These are phyloP conservation scores for Silurus meridionalis DNA, from an alignment of 2,113 vertebrate genomes.

Conservation along the genomic window DNA sequence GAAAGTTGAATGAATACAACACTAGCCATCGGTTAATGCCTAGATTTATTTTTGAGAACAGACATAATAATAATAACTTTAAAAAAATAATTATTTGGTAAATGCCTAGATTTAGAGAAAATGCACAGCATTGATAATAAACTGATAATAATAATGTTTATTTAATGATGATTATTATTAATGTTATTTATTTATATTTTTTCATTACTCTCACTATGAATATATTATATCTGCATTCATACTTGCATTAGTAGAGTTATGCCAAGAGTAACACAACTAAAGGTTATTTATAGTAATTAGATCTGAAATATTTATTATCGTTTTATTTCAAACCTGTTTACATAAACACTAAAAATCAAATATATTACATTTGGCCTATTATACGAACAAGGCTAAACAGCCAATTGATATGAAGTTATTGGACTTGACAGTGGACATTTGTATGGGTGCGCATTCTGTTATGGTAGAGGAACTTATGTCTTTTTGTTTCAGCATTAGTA, in stretches of 20 bases:
- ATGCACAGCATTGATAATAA: no score
- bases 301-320: background rate
- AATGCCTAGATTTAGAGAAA: no score
- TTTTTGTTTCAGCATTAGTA: background rate
- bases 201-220: no score
- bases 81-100: no score
- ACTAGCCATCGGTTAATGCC: background rate
- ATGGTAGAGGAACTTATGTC: background rate
- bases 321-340: background rate
- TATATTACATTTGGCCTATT: conserved; percentile 1
- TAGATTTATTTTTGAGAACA: background rate
- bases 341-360: background rate
- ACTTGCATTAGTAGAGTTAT: background rate
- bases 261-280: background rate
- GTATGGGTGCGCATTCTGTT: conserved; percentile 18
- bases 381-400: background rate
- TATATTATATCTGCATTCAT: background rate
- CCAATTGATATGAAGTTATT: conserved; percentile 17
- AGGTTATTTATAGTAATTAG: background rate
- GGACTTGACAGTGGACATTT: conserved; percentile 34
- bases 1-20: background rate
- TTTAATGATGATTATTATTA: background rate
- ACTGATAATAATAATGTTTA: background rate
- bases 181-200: background rate
- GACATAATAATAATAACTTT: background rate